Base-by-base conservation (phyloP, 1,140 invertebrate species). In the Argopecten irradians region DNA sequence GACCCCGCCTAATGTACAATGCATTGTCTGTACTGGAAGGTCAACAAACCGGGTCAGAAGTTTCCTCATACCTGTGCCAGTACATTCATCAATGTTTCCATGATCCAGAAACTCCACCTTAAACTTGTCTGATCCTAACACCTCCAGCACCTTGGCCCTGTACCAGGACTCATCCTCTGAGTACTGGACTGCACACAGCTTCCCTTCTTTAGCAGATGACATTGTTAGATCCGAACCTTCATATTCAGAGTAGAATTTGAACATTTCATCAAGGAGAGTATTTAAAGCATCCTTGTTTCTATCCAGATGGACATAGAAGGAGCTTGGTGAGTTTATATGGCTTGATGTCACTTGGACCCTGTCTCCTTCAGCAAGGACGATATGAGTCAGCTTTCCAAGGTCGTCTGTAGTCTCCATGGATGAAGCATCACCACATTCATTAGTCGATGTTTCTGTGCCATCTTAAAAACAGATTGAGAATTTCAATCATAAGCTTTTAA, bases 101-200 rank as follows among this genome's bases (percentile, higher is more conserved):
- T 96, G 96, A 94, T 96, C 96, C 93, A 96, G 94, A 92, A 96
- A 95, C 87, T 97, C 96, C 0, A 98, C 95, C 94, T 91, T 96
- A 92, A 87, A 97, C 94, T 0, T 97, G 95, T 87, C 36, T n/a
- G 97, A 97, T n/a, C 93, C 88, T 83, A 97, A 97, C 7, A 96
- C 96, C n/a, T 97, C 97, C 0, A 97, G 94, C 16, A 98, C 97
- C 91, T 97, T 96, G 0, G 97, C 97, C 87, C 98, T 96, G 92
- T 98, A 98, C 97, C 97, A 98, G 0, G 95, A 93, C 43, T 97
- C 96, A 93, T 98, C 97, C 0, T 97, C 96, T 0, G 96, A 96
- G 92, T 97, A 98, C 88, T 97, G 96, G 0, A 97, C 97, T 35
- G 97, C 96, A 92, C 97, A 98, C 0, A 97, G 92, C 8, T 83